Conservation (phyloP, 1,140 invertebrate species). For the Archegozetes longisetosus region DNA sequence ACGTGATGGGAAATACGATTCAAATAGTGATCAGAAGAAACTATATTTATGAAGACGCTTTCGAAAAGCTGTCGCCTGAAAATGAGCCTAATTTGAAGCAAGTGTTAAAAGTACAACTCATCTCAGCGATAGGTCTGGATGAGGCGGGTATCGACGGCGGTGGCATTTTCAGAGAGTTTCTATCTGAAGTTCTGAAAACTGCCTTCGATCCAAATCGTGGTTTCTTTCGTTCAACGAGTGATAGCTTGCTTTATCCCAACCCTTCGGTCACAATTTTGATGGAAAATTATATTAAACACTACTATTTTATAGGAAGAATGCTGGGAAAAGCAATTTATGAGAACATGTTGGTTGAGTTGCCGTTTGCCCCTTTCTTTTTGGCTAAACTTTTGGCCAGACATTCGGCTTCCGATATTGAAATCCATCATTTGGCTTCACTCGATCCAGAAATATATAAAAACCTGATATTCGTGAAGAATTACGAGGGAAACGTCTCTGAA, state of each 20-base stretch:
- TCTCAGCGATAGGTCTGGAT: conserved; percentile 72
- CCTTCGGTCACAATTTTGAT: conserved; percentile 68
- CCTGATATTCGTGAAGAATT: conserved; percentile 59
- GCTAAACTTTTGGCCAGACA: conserved; percentile 61
- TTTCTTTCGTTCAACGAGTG: conserved; percentile 76
- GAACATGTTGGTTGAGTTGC: conserved; percentile 81
- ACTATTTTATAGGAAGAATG: conserved; percentile 86
- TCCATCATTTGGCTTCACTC: conserved; percentile 61
- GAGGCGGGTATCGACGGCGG: conserved; percentile 94
- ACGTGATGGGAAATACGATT: conserved; percentile 51
- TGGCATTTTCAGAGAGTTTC: conserved; percentile 71
- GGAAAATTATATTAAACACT: conserved; percentile 73
- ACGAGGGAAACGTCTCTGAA: conserved; percentile 36
- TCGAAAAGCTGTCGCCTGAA: conserved; percentile 73
- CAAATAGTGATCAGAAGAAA: conserved; percentile 65
- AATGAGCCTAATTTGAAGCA: conserved; percentile 42
- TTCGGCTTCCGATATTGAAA: conserved; percentile 56
- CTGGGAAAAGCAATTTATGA: conserved; percentile 91
- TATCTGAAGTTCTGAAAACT: conserved; percentile 77
- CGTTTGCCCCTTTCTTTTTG: conserved; percentile 81
- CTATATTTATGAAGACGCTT: conserved; percentile 93
- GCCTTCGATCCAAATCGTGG: conserved; percentile 93
- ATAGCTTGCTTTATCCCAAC: conserved; percentile 89
- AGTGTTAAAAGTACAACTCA: conserved; percentile 53
- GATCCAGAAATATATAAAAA: conserved; percentile 39